phyloP scores from a whole-genome alignment of 1,140 invertebrate species.

The Drosophila mauritiana region DNA sequence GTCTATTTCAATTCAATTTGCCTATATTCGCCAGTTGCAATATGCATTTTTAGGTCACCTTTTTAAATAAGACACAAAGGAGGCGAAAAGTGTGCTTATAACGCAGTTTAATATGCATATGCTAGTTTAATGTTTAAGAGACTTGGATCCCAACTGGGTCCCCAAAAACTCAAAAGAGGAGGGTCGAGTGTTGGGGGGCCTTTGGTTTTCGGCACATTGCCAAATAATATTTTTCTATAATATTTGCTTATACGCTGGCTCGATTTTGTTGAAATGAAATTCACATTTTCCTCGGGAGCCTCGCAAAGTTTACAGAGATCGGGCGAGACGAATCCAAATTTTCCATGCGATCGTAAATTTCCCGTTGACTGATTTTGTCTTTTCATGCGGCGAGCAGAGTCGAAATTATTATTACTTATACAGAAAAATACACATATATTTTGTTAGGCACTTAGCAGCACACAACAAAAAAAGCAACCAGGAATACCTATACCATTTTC shows the following conservation, averaged over 20 bases:
- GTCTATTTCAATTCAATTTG: conserved; percentile 27
- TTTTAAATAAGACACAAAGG: conserved; percentile 55
- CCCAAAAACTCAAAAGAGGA: not conserved
- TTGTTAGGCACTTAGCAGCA: conserved; percentile 51
- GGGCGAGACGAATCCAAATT: conserved; percentile 52
- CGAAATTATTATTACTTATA: conserved; percentile 49
- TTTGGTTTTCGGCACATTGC: conserved; percentile 54
- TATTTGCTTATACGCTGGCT: conserved; percentile 55
- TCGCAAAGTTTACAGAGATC: conserved; percentile 53
- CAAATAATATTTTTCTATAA: conserved; percentile 78
- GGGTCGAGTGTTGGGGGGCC: not conserved
- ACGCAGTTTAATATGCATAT: conserved; percentile 57
- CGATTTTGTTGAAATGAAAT: conserved; percentile 65
- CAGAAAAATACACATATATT: conserved; percentile 12
- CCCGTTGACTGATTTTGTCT: conserved; percentile 71
- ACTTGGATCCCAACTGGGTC: conserved; percentile 5
- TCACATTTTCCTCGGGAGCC: conserved; percentile 35
- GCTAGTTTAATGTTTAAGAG: conserved; percentile 57
- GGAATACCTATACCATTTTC: conserved; percentile 20
- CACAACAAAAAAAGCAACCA: conserved; percentile 24
- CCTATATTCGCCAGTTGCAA: conserved; percentile 49
- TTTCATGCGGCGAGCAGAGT: conserved; percentile 27
- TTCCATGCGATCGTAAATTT: conserved; percentile 75
- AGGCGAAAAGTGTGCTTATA: conserved; percentile 47
- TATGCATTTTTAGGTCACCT: conserved; percentile 75